Evolutionary conservation across 2,888 invertebrate genomes (phyloP).

Genomic region (Hypomecis atomaria): DNA sequence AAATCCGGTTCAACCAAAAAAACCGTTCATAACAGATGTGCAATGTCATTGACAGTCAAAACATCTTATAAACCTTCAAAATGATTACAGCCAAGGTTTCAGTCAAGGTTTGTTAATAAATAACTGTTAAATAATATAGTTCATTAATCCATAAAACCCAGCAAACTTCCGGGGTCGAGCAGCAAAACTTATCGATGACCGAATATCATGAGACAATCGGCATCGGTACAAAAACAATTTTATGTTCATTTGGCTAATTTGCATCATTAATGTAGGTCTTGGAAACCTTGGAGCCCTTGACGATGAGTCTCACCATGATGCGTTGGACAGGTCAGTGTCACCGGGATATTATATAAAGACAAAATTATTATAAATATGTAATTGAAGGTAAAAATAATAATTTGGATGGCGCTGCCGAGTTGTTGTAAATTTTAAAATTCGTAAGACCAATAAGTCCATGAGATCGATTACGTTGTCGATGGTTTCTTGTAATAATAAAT

Average conservation of each 20-base stretch:
- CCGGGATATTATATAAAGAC: constrained; percentile 11
- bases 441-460: neutral
- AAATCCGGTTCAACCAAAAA: no score
- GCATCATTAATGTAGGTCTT: constrained; percentile 15
- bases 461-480: no score
- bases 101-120: neutral
- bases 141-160: neutral
- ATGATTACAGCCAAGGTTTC: neutral
- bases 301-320: constrained; percentile 1
- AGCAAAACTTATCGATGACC: neutral
- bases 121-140: no score
- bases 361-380: neutral
- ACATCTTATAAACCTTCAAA: neutral
- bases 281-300: constrained; percentile 15
- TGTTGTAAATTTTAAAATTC: neutral
- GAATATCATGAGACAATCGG: neutral
- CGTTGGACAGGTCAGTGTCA: constrained; percentile 26
- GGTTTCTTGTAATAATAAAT: neutral
- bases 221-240: constrained; percentile 2
- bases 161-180: constrained; percentile 3
- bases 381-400: constrained; percentile 8
- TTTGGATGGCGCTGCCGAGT: neutral
- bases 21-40: no score
- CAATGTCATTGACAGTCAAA: neutral
- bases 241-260: neutral